phyloP scores from a whole-genome alignment of 2,888 invertebrate species.

The Hirtodrosophila duncani region DNA sequence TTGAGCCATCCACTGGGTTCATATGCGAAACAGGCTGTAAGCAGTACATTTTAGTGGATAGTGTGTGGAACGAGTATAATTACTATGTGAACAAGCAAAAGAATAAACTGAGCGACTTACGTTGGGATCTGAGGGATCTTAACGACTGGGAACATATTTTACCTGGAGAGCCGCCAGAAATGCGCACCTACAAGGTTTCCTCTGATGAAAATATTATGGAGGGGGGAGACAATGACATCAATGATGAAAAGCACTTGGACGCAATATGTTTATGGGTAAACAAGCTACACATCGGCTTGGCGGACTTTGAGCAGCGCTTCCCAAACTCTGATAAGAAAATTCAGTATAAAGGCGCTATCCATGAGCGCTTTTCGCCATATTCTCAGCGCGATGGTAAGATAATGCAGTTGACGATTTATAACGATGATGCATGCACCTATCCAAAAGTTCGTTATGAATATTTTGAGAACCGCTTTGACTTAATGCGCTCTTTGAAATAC shows the following conservation, averaged over 20 bases:
- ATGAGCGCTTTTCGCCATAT: conserved; percentile 89
- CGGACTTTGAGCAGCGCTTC: conserved; percentile 84
- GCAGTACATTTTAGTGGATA: conserved; percentile 88
- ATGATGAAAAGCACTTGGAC: conserved; percentile 85
- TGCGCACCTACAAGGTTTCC: conserved; percentile 67
- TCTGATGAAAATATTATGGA: conserved; percentile 80
- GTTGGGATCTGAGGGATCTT: conserved; percentile 82
- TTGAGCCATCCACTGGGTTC: conserved; percentile 90
- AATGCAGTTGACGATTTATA: conserved; percentile 66
- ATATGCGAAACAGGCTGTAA: conserved; percentile 80
- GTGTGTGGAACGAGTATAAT: conserved; percentile 91
- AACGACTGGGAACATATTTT: conserved; percentile 86
- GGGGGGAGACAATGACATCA: conserved; percentile 76
- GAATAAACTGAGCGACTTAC: conserved; percentile 79
- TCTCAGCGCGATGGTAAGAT: conserved; percentile 83
- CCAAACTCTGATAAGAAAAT: conserved; percentile 85
- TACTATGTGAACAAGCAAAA: conserved; percentile 88
- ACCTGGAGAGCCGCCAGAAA: conserved; percentile 83
- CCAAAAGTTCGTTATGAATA: conserved; percentile 80
- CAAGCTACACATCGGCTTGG: conserved; percentile 81
- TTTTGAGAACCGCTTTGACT: conserved; percentile 84
- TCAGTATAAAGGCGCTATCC: conserved; percentile 85
- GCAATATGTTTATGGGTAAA: conserved; percentile 88
- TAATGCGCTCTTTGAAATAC: conserved; percentile 80
- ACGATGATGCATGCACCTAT: conserved; percentile 65